Base-by-base conservation (phyloP, 2,888 invertebrate genomes). In the Drosophila putrida region DNA sequence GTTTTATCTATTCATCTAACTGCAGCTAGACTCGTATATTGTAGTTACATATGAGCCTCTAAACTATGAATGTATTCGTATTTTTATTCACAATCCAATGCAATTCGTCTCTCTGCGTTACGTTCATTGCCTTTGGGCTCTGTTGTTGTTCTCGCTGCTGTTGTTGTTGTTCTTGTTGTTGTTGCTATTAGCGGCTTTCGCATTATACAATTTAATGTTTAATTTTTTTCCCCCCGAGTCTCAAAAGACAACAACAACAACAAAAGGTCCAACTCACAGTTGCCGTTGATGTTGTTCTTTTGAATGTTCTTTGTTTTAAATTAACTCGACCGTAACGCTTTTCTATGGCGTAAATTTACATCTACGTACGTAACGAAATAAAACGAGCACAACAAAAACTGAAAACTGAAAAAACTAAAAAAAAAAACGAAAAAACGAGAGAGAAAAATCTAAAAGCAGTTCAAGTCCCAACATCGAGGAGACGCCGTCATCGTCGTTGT, bases 251-350 rank as follows among this genome's bases (percentile, higher is more conserved):
- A 68, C 66, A 69, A 38, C 49, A 55, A 38, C 58, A 70, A 58
- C 60, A 75, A 76, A 79, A 70, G 65, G 79, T 61, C 63, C 69
- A 79, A 79, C 82, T 81, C 82, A 71, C 79, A 81, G 68, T 75
- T 80, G 79, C 74, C 49, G 83, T 68, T 82, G 88, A 72, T 88
- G 89, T 87, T 82, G 86, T 90, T 90, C 88, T 91, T 91, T 91
- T 90, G 85, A 90, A 88, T 88, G 90, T 91, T 92, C 92, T 90
- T 91, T 90, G 90, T 91, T 90, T 88, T 80, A 89, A 89, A 88
- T 87, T 87, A 91, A 91, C 90, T 92, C 91, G 89, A 91, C 91
- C 92, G 90, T 91, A 90, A 91, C 91, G 90, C 80, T 91, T 91
- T 91, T 91, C 90, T 91, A 90, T 90, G 91, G 91, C 91, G 91